Base-by-base conservation (phyloP, 2,113 vertebrate species). In the Baryphthengus martii region DNA sequence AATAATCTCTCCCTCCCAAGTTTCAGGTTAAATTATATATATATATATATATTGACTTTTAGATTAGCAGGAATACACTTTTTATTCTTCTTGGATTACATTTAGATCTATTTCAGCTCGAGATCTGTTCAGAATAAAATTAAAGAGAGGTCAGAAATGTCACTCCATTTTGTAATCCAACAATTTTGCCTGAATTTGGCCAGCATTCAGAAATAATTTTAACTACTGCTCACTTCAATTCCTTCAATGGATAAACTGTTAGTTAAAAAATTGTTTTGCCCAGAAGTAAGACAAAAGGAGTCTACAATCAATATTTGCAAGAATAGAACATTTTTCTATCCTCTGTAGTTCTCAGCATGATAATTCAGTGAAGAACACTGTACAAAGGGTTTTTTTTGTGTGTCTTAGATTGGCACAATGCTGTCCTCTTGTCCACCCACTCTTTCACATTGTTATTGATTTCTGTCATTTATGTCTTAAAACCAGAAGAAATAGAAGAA, bases 331-430 rank as follows among this genome's bases (percentile, higher is more conserved):
- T 23, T 35, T 47, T 58, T 45, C 26, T 35, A 17, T 61, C 11
- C 26, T 37, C 62, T 85, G 49, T 24, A 63, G 40, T 74, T 65
- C 37, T 83, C 44, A 53, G 18, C 21, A 61, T 14, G 29, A 42
- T 40, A 72, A 85, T 31, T 58, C 31, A 53, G 13, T 29, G 56
- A 71, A 44, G 11, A 93, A 33, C 1, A 2, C 2, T 39, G 7
- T 25, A 37, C 4, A 62, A 50, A 84, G 17, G 4, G 5, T 8
- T 3, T 0, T 1, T 35, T 75, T 68, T n/a, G n/a, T 91, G 8
- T 40, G 33, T 45, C 23, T 76, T 49, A 62, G 21, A 37, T 3
- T 71, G 28, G 9, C 42, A 81, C 4, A 71, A 13, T 61, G 11
- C 15, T 82, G 31, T 13, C 7, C 19, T 58, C 16, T 63, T 87